Conservation (phyloP, 2,888 invertebrate genomes). For the Micropterix aruncella region DNA sequence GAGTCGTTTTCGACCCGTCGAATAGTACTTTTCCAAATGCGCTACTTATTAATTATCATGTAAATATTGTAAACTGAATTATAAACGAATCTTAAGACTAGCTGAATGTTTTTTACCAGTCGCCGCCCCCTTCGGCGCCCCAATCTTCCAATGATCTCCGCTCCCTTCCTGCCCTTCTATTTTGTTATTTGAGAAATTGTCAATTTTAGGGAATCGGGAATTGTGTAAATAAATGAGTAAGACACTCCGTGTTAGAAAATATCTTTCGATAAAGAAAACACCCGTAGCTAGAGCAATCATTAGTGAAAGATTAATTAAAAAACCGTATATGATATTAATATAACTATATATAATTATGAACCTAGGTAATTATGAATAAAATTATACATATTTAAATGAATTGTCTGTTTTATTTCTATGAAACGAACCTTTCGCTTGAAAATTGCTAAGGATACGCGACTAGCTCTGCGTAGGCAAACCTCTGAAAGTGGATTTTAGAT, state of each 20-base stretch:
- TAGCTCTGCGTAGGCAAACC: too few relatives aligned
- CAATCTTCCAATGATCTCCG: not conserved
- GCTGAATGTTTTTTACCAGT: conserved; percentile 33
- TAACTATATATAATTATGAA: conserved; percentile 46
- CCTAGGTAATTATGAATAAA: conserved; percentile 44
- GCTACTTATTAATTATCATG: conserved; percentile 36
- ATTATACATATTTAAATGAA: conserved; percentile 14
- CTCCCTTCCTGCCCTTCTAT: conserved; percentile 1
- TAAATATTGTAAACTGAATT: conserved; percentile 40
- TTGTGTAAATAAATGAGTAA: conserved; percentile 46
- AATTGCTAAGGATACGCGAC: too few relatives aligned
- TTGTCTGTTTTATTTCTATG: conserved; percentile 5
- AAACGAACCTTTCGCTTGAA: not conserved
- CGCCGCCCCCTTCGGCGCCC: conserved; percentile 20
- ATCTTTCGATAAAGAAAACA: conserved; percentile 36
- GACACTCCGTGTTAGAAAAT: conserved; percentile 37
- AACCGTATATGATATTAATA: conserved; percentile 41
- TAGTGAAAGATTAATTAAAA: conserved; percentile 38
- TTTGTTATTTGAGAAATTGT: conserved; percentile 52
- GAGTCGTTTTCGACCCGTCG: conserved; percentile 8
- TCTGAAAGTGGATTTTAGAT: too few relatives aligned
- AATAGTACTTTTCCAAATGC: conserved; percentile 21
- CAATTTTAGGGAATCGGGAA: conserved; percentile 60
- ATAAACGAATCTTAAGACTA: conserved; percentile 34
- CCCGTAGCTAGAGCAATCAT: conserved; percentile 41